Conservation (phyloP, 2,113 vertebrate genomes). For the Arenaria interpres region DNA sequence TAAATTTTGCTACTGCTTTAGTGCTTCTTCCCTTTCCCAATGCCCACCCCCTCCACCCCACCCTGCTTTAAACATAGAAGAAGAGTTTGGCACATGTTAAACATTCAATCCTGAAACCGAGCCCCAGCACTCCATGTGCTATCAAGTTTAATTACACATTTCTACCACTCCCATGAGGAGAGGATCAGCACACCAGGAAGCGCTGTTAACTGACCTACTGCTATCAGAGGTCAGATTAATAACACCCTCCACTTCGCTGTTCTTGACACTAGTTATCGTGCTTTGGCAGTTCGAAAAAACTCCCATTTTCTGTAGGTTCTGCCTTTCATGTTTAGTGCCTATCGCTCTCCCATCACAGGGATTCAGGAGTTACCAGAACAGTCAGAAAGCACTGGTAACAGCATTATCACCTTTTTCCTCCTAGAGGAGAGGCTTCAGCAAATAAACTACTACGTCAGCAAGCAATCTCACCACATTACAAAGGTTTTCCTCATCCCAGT, state of each 20-base stretch:
- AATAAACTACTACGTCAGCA: background rate
- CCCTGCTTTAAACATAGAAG: background rate
- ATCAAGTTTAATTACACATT: background rate
- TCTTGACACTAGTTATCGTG: background rate
- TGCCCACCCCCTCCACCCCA: fast-evolving
- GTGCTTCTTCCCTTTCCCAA: background rate
- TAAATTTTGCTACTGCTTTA: background rate
- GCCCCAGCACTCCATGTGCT: background rate
- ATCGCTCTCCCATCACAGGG: background rate
- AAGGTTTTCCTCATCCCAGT: background rate
- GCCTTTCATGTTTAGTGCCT: background rate
- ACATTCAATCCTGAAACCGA: background rate
- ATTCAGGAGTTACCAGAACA: background rate
- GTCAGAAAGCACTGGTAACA: background rate
- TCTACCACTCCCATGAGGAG: background rate
- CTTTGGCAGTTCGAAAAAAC: background rate
- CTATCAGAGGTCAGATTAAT: background rate
- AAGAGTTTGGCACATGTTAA: background rate
- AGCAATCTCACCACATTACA: background rate
- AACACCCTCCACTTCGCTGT: background rate
- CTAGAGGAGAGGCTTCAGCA: background rate
- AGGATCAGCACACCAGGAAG: fast-evolving
- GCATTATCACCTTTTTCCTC: too few relatives aligned
- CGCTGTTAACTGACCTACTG: background rate
- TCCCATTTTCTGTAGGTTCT: background rate